A percentile compares a stretch with the other conserved stretches of the same genome.
Evolutionary conservation across 2,113 vertebrate species (phyloP).

Genomic region (Eudorcas thomsonii): DNA sequence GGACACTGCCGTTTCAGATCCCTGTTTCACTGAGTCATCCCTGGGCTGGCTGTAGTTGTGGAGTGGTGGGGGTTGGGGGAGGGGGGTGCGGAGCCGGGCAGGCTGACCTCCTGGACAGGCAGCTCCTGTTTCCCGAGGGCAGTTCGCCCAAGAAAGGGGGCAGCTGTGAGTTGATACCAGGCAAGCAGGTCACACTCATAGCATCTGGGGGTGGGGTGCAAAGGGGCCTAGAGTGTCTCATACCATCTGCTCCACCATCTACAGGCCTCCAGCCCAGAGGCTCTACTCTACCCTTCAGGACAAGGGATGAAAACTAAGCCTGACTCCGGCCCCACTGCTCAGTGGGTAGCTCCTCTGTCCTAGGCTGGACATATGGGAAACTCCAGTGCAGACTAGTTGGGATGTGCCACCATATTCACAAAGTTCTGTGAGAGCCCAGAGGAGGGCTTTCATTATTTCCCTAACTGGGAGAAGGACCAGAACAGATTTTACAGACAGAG

Average conservation of each 20-base stretch:
- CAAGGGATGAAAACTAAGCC: background rate
- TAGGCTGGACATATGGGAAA: background rate
- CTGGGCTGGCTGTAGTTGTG: background rate
- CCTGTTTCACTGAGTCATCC: background rate
- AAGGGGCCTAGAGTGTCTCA: background rate
- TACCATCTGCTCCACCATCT: too few relatives aligned
- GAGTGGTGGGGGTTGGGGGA: background rate
- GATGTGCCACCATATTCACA: fast-evolving
- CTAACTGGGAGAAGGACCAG: background rate
- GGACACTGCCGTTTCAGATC: background rate
- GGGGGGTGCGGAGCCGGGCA: background rate
- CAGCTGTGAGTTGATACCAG: background rate
- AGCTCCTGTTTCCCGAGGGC: background rate
- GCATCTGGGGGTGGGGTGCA: background rate
- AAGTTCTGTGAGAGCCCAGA: background rate
- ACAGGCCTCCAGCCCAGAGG: background rate
- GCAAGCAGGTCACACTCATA: background rate
- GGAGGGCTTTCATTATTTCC: background rate
- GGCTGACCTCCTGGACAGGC: background rate
- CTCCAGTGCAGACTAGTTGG: fast-evolving
- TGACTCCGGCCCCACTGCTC: fast-evolving
- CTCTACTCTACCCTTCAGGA: background rate
- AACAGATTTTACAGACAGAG: background rate
- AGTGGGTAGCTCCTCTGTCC: fast-evolving
- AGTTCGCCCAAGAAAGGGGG: background rate